Evolutionary conservation across 2,888 invertebrate species (phyloP).

Genomic region (Ennomos quercinarius): DNA sequence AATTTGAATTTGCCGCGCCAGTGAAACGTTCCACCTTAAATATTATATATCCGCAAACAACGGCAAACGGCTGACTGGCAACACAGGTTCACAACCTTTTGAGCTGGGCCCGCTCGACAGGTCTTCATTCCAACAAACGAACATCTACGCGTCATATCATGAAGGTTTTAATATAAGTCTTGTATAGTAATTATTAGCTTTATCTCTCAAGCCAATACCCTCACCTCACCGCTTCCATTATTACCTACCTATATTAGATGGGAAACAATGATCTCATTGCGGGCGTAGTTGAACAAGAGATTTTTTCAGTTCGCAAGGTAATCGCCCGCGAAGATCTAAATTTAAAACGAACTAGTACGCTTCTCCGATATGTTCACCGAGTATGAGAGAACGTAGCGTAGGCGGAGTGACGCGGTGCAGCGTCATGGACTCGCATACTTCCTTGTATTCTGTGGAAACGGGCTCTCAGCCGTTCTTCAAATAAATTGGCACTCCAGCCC

Average conservation of each 20-base stretch:
- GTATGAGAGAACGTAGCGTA: conserved; percentile 51
- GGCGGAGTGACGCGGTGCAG: conserved; percentile 54
- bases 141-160: conserved; percentile 56
- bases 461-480: conserved; percentile 70
- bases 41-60: conserved; percentile 33
- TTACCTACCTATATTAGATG: conserved; percentile 12
- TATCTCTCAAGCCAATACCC: conserved; percentile 9
- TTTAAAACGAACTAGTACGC: conserved; percentile 49
- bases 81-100: conserved; percentile 70
- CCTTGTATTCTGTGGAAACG: conserved; percentile 31
- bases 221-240: conserved; percentile 29
- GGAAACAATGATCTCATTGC: conserved; percentile 7
- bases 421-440: conserved; percentile 44
- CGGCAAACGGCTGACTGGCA: conserved; percentile 50
- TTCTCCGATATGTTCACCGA: conserved; percentile 52
- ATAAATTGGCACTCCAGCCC: conserved; percentile 81
- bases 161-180: conserved; percentile 44
- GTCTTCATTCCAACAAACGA: conserved; percentile 61
- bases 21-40: too few relatives aligned
- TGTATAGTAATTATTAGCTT: conserved; percentile 9
- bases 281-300: conserved; percentile 19
- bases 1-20: too few relatives aligned
- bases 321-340: conserved; percentile 52
- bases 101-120: conserved; percentile 68
- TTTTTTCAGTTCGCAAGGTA: conserved; percentile 50